Evolutionary conservation across 2,113 vertebrate species (phyloP), one percentile per base, ranked within the genome.

Genomic region (Pseudorhombus dupliciocellatus): DNA sequence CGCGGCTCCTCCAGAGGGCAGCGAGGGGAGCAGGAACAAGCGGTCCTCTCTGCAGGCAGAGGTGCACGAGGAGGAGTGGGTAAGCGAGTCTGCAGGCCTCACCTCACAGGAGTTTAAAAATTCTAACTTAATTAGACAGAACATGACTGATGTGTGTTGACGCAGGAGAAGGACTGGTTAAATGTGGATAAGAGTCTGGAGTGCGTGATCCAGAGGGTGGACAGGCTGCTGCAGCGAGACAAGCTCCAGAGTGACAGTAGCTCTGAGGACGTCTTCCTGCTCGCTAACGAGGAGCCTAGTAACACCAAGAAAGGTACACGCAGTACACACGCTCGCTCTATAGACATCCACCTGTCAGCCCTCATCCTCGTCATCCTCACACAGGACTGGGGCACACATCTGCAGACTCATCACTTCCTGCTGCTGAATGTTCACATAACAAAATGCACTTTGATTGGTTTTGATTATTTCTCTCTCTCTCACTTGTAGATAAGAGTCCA

Each of bases 101-200:
- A 60, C n/a, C n/a, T n/a, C n/a, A n/a, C n/a, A n/a, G n/a, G n/a
- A n/a, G n/a, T n/a, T n/a, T n/a, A n/a, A n/a, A n/a, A n/a, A 21
- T 50, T 16, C 48, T 31, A 11, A 18, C 12, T 52, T 11, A 37
- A 12, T 3, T 37, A 11, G 1, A 37, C 3, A 11, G 12, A 37
- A 37, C 34, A 37, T 37, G 10, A 11, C 10, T 37, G 34, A 6
- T 58, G 30, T 64, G 26, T 73, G 5, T 75, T 48, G 57, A 55
- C 88, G 64, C 89, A 99, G 98, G 96, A 96, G 86, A 99, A 98
- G 57, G 95, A 97, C 73, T 98, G 97, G 96, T 89, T 97, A 75
- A 99, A 99, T 15, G 97, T 98, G 0, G 95, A 98, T 87, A 98
- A 98, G 94, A 98, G 97, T 81, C 94, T 99, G 86, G 98, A 99